phyloP scores from a whole-genome alignment of 53 echinoderm and acorn worm genomes.

The Glandiceps talaboti region DNA sequence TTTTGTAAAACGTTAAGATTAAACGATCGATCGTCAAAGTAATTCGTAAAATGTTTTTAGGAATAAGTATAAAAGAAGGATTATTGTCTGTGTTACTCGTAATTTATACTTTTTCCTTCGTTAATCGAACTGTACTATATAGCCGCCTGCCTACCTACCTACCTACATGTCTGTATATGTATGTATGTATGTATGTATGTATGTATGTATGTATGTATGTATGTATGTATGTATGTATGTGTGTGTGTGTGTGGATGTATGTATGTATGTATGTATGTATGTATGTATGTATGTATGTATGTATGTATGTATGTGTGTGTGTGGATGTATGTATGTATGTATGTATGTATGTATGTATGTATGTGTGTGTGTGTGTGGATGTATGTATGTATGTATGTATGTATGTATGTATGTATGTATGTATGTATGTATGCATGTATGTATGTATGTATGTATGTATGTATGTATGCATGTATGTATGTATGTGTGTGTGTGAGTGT shows the following conservation, averaged over 20 bases:
- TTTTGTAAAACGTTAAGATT: no score
- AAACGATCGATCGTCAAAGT: no score
- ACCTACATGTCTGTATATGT: neutral
- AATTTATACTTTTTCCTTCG: no score
- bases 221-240: neutral
- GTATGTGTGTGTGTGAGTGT: neutral
- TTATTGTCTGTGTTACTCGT: no score
- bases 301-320: neutral
- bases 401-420: neutral
- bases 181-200: neutral
- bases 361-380: neutral
- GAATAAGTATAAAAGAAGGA: no score
- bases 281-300: slow-evolving; percentile 2
- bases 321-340: slow-evolving; percentile 3
- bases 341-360: slow-evolving; percentile 7
- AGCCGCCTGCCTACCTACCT: no score
- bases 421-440: neutral
- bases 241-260: neutral
- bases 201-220: no score
- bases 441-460: neutral
- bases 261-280: neutral
- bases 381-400: neutral
- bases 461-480: slow-evolving; percentile 3
- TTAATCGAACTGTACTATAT: no score
- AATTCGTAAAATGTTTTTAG: no score